phyloP scores from a whole-genome alignment of 1,140 invertebrate genomes.

The Choristoneura fumiferana region DNA sequence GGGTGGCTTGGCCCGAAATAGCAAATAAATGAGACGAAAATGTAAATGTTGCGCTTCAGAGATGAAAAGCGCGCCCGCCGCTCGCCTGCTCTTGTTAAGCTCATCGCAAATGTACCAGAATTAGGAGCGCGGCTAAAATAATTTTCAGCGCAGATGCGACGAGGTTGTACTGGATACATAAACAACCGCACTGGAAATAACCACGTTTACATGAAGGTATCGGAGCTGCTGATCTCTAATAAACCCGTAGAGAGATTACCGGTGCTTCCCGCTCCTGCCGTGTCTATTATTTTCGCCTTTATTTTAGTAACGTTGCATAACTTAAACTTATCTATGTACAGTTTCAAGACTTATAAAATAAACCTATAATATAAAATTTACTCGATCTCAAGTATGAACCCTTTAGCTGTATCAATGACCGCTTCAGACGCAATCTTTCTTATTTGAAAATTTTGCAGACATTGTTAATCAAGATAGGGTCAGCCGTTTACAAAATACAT shows the following conservation, averaged over 20 bases:
- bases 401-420: too few relatives aligned
- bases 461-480: too few relatives aligned
- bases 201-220: background rate
- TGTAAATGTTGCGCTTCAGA: conserved; percentile 77
- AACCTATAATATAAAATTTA: background rate
- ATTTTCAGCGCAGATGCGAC: conserved; percentile 70
- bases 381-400: too few relatives aligned
- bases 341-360: background rate
- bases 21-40: conserved; percentile 78
- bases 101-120: conserved; percentile 75
- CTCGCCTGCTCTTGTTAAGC: conserved; percentile 71
- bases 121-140: conserved; percentile 71
- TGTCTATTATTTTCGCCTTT: too few relatives aligned
- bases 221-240: too few relatives aligned
- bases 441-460: too few relatives aligned
- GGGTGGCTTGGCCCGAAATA: conserved; percentile 66
- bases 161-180: conserved; percentile 27
- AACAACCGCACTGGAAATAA: conserved; percentile 23
- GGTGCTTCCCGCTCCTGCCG: too few relatives aligned
- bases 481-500: too few relatives aligned
- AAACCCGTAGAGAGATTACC: too few relatives aligned
- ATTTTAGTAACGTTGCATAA: too few relatives aligned
- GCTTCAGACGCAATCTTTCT: too few relatives aligned
- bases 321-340: background rate
- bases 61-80: conserved; percentile 74